Evolutionary conservation across 2,888 invertebrate species (phyloP).

Genomic region (Drosophila bunnanda): DNA sequence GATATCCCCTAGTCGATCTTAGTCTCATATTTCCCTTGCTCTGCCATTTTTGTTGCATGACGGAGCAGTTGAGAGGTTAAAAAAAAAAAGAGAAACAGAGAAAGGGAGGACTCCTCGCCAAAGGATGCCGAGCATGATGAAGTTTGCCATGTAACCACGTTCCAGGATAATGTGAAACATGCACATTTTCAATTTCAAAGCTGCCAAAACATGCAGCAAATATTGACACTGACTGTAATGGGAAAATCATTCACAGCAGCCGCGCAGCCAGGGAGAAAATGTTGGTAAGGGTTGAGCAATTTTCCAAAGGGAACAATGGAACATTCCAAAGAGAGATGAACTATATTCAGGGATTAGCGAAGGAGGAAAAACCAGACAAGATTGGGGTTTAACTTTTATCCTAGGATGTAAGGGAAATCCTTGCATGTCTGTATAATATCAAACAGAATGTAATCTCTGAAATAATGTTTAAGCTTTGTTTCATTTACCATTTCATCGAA

Average conservation of each 20-base stretch:
- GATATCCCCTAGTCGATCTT: background rate
- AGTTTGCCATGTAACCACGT: conserved; percentile 32
- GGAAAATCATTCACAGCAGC: conserved; percentile 58
- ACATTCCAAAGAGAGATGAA: background rate
- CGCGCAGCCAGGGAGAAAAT: background rate
- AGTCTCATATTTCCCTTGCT: too few species aligned
- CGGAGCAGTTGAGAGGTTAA: conserved; percentile 6
- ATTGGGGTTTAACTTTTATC: background rate
- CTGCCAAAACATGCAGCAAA: conserved; percentile 76
- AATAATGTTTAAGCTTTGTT: background rate
- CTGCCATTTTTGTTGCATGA: conserved; percentile 26
- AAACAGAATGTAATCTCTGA: background rate
- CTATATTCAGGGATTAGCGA: background rate
- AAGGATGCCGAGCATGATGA: conserved; percentile 19
- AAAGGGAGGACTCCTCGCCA: background rate
- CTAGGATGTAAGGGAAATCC: background rate
- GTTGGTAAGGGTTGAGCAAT: background rate
- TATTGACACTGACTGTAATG: conserved; percentile 78
- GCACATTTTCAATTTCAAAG: conserved; percentile 76
- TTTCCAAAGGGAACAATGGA: background rate
- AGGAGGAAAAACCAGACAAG: background rate
- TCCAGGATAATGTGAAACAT: conserved; percentile 56
- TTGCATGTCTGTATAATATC: background rate
- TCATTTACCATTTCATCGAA: too few species aligned
- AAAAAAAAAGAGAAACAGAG: background rate